Evolutionary conservation across 2,888 invertebrate genomes (phyloP).

Genomic region (Ligdia adustata): DNA sequence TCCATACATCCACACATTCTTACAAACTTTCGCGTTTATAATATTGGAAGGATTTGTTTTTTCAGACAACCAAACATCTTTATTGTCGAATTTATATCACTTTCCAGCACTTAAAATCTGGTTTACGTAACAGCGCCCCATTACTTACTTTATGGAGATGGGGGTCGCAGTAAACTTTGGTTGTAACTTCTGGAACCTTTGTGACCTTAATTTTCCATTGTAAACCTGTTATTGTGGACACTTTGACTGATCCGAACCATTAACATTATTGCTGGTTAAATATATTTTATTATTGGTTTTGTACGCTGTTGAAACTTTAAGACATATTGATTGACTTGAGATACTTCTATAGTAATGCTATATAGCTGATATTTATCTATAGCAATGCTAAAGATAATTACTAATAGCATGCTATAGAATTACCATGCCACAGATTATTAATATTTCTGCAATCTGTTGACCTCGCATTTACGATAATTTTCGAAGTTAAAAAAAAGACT

Average conservation of each 20-base stretch:
- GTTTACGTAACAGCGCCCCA: slow-evolving; percentile 13
- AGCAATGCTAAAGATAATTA: no score
- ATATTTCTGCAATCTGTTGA: no score
- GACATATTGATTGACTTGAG: no score
- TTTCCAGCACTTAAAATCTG: slow-evolving; percentile 17
- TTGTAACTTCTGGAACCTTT: slow-evolving; percentile 14
- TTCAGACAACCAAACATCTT: slow-evolving; percentile 5
- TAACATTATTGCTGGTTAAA: slow-evolving; percentile 1
- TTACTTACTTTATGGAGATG: slow-evolving; percentile 16
- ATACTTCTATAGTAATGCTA: no score
- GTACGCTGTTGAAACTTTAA: no score
- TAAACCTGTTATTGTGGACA: slow-evolving; percentile 13
- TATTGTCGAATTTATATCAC: slow-evolving; percentile 15
- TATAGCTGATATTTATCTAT: no score
- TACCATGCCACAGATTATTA: no score
- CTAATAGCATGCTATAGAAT: no score
- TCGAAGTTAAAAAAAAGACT: no score
- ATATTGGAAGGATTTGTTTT: neutral
- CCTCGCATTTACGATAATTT: no score
- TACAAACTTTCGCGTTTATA: neutral
- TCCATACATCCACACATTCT: no score
- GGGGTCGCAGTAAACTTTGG: slow-evolving; percentile 19
- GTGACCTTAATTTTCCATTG: slow-evolving; percentile 15
- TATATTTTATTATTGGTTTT: neutral
- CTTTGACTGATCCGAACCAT: slow-evolving; percentile 1